Evolutionary conservation across 2,888 invertebrate genomes (phyloP).

Genomic region (Pherbina coryleti): DNA sequence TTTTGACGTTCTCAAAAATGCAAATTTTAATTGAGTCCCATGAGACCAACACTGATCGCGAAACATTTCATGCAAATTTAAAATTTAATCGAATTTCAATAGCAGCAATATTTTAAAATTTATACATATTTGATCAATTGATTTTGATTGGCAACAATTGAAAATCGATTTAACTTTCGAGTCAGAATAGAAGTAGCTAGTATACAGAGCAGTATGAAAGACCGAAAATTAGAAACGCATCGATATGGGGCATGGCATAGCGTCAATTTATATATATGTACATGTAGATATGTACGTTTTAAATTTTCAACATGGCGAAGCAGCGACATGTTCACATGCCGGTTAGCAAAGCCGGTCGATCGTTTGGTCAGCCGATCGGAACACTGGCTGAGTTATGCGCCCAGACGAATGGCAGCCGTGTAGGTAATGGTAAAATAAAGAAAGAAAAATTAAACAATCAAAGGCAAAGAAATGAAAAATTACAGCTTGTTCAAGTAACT

Average conservation of each 20-base stretch:
- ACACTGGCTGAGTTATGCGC: neutral
- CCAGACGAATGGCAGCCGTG: neutral
- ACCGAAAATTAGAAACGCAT: neutral
- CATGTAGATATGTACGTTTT: neutral
- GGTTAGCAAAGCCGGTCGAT: constrained; percentile 22
- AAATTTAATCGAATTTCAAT: constrained; percentile 41
- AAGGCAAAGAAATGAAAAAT: constrained; percentile 3
- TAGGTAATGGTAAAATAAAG: neutral
- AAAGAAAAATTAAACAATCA: neutral
- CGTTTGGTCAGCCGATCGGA: neutral
- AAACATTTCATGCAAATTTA: neutral
- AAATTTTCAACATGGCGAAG: constrained; percentile 13
- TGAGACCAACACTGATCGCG: neutral
- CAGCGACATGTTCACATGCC: constrained; percentile 21
- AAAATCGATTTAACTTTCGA: constrained; percentile 41
- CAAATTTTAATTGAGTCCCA: neutral
- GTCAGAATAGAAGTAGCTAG: neutral
- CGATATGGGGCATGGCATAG: too few species aligned
- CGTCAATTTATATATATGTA: constrained; percentile 12
- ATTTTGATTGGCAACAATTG: constrained; percentile 61
- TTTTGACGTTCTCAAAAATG: neutral
- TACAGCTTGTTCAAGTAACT: constrained; percentile 4
- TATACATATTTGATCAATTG: constrained; percentile 51
- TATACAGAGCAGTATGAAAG: neutral
- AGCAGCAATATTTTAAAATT: constrained; percentile 21